Evolutionary conservation across 2,797 vertebrate genomes (phyloP).

Genomic region (Melanotaenia maccullochi): DNA sequence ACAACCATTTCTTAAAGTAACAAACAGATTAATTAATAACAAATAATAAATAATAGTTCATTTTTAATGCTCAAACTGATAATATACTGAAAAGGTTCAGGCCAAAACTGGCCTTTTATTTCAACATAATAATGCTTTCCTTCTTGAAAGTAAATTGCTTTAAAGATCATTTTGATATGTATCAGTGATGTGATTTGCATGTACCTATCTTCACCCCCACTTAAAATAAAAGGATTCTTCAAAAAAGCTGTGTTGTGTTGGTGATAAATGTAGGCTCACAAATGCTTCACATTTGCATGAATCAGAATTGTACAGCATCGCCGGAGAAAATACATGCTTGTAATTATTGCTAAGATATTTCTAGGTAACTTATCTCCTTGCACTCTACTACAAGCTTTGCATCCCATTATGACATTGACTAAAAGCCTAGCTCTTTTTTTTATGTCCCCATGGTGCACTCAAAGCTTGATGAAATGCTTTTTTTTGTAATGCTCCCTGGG

Average conservation of each 20-base stretch:
- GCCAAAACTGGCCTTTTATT: neutral
- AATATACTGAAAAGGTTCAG: neutral
- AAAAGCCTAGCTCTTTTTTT: neutral
- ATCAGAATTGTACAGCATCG: neutral
- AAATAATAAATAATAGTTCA: too few species aligned
- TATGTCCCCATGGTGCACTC: slow-evolving; percentile 1
- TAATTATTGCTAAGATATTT: neutral
- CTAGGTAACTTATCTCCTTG: neutral
- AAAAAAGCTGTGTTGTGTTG: neutral
- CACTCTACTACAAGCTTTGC: neutral
- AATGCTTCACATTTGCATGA: neutral
- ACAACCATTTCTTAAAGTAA: neutral
- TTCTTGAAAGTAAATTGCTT: neutral
- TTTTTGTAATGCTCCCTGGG: slow-evolving; percentile 1
- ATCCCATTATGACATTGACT: neutral
- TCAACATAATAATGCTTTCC: neutral
- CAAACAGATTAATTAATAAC: neutral
- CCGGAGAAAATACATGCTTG: neutral
- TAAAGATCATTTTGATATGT: neutral
- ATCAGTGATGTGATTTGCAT: neutral
- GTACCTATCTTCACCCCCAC: neutral
- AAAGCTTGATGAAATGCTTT: slow-evolving; percentile 3
- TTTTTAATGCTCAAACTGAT: neutral
- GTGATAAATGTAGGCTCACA: neutral
- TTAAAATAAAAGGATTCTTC: neutral